phyloP scores from a whole-genome alignment of 1,140 invertebrate species.

The Drosophila yakuba region DNA sequence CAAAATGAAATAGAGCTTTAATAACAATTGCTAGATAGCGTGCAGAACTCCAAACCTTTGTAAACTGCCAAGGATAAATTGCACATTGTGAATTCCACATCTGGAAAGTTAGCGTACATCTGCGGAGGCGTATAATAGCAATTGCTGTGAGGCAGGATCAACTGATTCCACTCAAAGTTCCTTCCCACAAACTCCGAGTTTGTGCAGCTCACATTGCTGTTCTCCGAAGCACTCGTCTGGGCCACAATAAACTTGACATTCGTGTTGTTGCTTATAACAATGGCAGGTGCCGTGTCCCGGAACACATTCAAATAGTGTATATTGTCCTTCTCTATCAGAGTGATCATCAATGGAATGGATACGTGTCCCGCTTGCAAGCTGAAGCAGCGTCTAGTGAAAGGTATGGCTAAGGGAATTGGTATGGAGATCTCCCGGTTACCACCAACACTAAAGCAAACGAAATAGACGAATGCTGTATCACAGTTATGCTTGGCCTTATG shows the following conservation, averaged over 20 bases:
- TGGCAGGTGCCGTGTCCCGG: constrained; percentile 62
- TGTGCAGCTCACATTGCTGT: constrained; percentile 73
- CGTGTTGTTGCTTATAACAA: constrained; percentile 75
- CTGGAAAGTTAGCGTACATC: constrained; percentile 78
- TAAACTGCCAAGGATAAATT: constrained; percentile 74
- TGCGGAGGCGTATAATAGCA: constrained; percentile 81
- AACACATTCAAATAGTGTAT: constrained; percentile 74
- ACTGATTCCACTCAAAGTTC: constrained; percentile 78
- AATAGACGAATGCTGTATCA: constrained; percentile 76
- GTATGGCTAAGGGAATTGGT: constrained; percentile 64
- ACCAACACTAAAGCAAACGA: constrained; percentile 59
- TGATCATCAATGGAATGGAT: constrained; percentile 71
- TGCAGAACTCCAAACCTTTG: constrained; percentile 26
- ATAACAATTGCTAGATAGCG: background rate
- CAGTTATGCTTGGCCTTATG: constrained; percentile 54
- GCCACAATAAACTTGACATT: constrained; percentile 74
- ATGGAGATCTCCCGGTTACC: constrained; percentile 63
- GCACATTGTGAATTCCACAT: constrained; percentile 75
- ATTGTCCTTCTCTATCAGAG: constrained; percentile 71
- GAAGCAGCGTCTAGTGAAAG: constrained; percentile 74
- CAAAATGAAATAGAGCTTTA: background rate
- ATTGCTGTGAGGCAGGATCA: constrained; percentile 57
- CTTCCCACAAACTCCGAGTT: constrained; percentile 69
- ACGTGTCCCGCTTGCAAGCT: constrained; percentile 65
- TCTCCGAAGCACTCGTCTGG: constrained; percentile 74